Base-by-base conservation (phyloP, 2,113 vertebrate genomes). In the Abramis brama region DNA sequence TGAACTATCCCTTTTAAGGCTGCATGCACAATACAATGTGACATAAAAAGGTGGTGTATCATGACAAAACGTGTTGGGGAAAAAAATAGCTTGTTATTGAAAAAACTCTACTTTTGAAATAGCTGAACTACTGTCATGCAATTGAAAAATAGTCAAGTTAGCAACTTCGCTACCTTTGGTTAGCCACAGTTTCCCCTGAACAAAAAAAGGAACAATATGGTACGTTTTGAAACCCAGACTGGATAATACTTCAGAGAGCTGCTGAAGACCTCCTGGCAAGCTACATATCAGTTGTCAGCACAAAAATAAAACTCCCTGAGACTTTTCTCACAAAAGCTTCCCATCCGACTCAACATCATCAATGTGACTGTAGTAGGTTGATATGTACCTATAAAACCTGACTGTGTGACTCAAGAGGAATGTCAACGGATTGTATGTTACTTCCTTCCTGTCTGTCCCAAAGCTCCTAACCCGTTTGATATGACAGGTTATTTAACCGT, bases 401-500 rank as follows among this genome's bases (percentile, higher is more conserved):
- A 70, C 30, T 59, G 19, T 59, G 19, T 79, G 30, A 59, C 45
- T 70, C 79, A 66, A 68, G 62, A 52, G 27, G 25, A 70, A n/a
- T 66, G 80, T 36, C 80, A 82, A 55, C 6, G 12, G 60, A 82
- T 36, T 82, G 64, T 23, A 47, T 82, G 64, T 82, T 45, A 70
- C 62, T 82, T 70, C 80, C 62, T 82, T 36, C 27, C 30, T 23
- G 59, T 62, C 79, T 82, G 62, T 66, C 64, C 64, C 45, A 50
- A 50, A 82, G 64, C 80, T 82, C 45, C 70, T 50, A 33, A 17
- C 60, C 25, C n/a, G 10, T 82, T 82, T 82, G 27, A 57, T 45
- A 57, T 84, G 60, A 21, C 33, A 45, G 33, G 47, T 60, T 76
- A 71, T 83, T 45, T 75, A 66, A 83, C 43, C 4, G 11, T 52